These are phyloP conservation scores for Drosophila quinaria DNA, from an alignment of 2,888 invertebrate genomes.

Conservation along the genomic window DNA sequence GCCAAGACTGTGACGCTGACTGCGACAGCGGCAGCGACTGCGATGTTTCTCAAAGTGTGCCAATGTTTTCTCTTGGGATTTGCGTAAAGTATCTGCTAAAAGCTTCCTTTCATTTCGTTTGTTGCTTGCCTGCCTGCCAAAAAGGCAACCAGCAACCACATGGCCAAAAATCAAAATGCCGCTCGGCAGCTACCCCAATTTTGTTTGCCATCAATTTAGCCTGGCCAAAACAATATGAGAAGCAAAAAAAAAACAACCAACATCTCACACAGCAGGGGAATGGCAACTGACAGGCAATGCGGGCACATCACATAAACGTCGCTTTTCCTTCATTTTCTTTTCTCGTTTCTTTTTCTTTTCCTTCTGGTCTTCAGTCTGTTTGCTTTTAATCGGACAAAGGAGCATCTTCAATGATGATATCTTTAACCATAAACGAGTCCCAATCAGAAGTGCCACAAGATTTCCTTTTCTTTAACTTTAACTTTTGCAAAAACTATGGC, in stretches of 20 bases:
- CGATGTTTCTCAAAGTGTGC: constrained; percentile 58
- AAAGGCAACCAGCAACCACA: constrained; percentile 46
- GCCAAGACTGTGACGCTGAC: constrained; percentile 5
- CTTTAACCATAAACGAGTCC: background rate
- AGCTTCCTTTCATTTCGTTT: constrained; percentile 74
- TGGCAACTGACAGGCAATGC: constrained; percentile 17
- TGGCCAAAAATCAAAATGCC: constrained; percentile 59
- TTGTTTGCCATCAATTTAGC: constrained; percentile 74
- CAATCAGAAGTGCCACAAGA: background rate
- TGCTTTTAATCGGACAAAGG: constrained; percentile 17
- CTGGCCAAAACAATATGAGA: constrained; percentile 48
- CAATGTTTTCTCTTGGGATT: constrained; percentile 81
- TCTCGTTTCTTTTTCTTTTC: background rate
- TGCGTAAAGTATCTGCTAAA: constrained; percentile 81
- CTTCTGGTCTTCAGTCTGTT: constrained; percentile 5
- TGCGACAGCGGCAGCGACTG: constrained; percentile 5
- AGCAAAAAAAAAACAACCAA: constrained; percentile 1
- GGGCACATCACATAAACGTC: constrained; percentile 40
- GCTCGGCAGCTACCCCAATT: constrained; percentile 64
- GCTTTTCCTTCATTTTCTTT: constrained; percentile 13
- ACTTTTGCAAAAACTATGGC: too few relatives aligned
- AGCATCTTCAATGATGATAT: constrained; percentile 16
- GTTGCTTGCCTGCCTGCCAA: constrained; percentile 23
- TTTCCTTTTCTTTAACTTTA: background rate
- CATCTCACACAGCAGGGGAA: constrained; percentile 23